Conservation (phyloP, 2,113 vertebrate species). For the Panthera uncia region DNA sequence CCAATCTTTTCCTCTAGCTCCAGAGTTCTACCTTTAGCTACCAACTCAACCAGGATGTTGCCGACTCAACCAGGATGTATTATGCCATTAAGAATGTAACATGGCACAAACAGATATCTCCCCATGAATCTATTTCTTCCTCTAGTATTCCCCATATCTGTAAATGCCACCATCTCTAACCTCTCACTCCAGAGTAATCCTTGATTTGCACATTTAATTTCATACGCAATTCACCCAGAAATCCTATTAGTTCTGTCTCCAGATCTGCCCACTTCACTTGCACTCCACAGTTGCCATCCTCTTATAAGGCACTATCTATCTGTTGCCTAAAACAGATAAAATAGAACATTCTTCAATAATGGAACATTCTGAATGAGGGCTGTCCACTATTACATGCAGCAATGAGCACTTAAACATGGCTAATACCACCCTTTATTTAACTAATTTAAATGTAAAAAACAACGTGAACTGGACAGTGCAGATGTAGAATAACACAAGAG, state of each 20-base stretch:
- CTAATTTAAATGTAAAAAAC: conserved; percentile 1
- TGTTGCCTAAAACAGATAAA: background rate
- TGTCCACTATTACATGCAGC: background rate
- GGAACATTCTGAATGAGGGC: background rate
- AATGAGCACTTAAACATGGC: background rate
- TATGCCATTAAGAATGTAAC: background rate
- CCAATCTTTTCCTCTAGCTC: background rate
- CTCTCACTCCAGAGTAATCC: background rate
- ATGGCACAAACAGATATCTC: background rate
- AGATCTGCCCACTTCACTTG: background rate
- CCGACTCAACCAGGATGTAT: background rate
- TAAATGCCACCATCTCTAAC: background rate
- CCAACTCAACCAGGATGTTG: background rate
- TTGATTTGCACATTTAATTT: background rate
- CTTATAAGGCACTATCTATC: background rate
- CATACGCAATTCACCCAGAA: background rate
- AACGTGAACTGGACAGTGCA: background rate
- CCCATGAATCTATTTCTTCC: background rate
- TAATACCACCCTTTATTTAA: background rate
- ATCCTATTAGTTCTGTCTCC: background rate
- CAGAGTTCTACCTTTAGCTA: background rate
- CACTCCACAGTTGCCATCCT: background rate
- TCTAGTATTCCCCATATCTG: background rate
- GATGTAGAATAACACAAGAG: background rate
- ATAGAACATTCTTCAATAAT: background rate